Evolutionary conservation across 2,797 vertebrate species (phyloP), one percentile per base, ranked within the genome.

Genomic region (Sphenodon punctatus): DNA sequence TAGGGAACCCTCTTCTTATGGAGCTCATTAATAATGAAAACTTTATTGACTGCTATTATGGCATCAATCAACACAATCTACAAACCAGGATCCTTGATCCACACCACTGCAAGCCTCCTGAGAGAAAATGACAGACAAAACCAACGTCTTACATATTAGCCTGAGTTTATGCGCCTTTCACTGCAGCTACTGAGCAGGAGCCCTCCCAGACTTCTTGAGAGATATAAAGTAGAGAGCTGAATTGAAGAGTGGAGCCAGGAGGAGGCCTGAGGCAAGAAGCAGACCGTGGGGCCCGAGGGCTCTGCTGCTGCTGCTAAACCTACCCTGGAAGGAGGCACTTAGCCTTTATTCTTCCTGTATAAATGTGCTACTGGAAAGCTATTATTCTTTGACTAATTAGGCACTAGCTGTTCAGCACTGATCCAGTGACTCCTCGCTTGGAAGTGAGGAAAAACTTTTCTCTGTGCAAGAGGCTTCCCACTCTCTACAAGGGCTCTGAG

Each of bases 141-240:
- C 34, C 20, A 10, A 56, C 32, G 32, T 19, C 53, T 20, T 10
- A 32, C n/a, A 22, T 22, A 19, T 4, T 56, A 53, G 30, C 10
- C 53, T 53, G 30, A 20, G 30, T 22, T 20, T 56, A 12, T 34
- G 30, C 10, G 30, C 8, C 9, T 22, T 45, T 36, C 19, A 4
- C 25, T 22, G 17, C 12, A n/a, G 5, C 8, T 48, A 63, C 41
- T 13, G 25, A 23, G 25, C 0, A 2, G 27, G 8, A 36, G 58
- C 16, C 75, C 72, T 48, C 19, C 7, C 22, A 25, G 65, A n/a
- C 20, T 12, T 63, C n/a, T n/a, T 30, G 6, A 49, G n/a, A 14
- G 22, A 36, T 25, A 27, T 41, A 43, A 65, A 39, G n/a, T 10
- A 6, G 2, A n/a, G 22, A 61, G 39, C 4, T n/a, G 45, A 51